phyloP scores from a whole-genome alignment of 2,888 invertebrate species.

The Spodoptera littoralis region DNA sequence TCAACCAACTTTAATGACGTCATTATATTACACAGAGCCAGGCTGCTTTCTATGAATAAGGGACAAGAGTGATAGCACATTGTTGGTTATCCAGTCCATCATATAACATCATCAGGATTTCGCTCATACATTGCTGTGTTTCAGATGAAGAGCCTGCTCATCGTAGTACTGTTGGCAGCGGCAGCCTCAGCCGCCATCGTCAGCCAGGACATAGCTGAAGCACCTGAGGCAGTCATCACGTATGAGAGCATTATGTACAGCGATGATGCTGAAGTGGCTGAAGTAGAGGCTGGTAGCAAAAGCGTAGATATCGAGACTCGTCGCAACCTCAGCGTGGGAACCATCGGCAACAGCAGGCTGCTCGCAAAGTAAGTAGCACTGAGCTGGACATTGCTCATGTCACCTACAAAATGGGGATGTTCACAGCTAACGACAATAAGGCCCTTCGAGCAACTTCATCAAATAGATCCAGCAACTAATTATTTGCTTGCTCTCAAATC shows the following conservation, averaged over 20 bases:
- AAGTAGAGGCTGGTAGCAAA: background rate
- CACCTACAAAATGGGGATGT: too few relatives aligned
- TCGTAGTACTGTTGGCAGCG: background rate
- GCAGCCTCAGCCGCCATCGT: background rate
- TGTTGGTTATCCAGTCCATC: too few relatives aligned
- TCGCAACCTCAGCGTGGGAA: constrained; percentile 8
- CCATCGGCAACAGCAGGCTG: background rate
- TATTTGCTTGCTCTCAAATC: too few relatives aligned
- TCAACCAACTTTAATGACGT: background rate
- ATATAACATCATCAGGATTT: too few relatives aligned
- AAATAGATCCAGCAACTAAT: too few relatives aligned
- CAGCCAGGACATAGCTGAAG: background rate
- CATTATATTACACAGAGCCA: constrained; percentile 1
- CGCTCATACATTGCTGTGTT: background rate
- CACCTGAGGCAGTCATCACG: background rate
- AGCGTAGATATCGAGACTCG: background rate
- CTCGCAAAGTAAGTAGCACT: background rate
- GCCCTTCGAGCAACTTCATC: too few relatives aligned
- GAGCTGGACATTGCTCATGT: background rate
- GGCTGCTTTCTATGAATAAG: too few relatives aligned
- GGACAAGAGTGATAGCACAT: too few relatives aligned
- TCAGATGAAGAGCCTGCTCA: background rate
- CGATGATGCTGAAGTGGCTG: background rate
- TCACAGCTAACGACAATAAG: too few relatives aligned
- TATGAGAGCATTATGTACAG: background rate